Evolutionary conservation across 2,888 invertebrate genomes (phyloP).

Genomic region (Bhutanitis thaidina): DNA sequence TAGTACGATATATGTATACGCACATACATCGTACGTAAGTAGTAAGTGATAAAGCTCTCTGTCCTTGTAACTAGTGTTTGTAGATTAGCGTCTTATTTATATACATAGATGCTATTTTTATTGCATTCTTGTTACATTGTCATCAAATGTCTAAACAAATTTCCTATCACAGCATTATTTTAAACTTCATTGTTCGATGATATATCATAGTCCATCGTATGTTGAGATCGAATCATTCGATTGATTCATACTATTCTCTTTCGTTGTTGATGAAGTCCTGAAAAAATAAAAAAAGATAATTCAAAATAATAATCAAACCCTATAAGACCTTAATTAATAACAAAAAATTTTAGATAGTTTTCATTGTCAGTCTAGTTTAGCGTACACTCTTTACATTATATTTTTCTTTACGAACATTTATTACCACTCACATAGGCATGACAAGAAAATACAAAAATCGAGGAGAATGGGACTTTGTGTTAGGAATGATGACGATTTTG

Average conservation of each 20-base stretch:
- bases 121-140: not conserved
- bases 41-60: not conserved
- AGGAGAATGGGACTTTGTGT: too few relatives aligned
- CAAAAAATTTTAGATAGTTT: too few relatives aligned
- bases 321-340: too few relatives aligned
- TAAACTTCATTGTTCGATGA: not conserved
- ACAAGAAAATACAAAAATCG: too few relatives aligned
- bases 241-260: slow-evolving; percentile 55
- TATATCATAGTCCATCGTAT: slow-evolving; percentile 52
- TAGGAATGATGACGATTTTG: too few relatives aligned
- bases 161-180: not conserved
- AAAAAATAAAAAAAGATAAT: slow-evolving; percentile 24
- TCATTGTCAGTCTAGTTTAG: too few relatives aligned
- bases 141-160: not conserved
- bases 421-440: too few relatives aligned
- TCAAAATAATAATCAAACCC: too few relatives aligned
- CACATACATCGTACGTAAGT: too few relatives aligned
- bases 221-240: slow-evolving; percentile 50
- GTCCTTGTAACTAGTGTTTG: not conserved
- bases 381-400: too few relatives aligned
- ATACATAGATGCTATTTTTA: not conserved
- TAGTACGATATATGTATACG: too few relatives aligned
- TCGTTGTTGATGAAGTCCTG: slow-evolving; percentile 60
- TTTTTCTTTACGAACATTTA: too few relatives aligned
- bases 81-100: not conserved